phyloP scores from a whole-genome alignment of 2,888 invertebrate species.

The Bedellia somnulentella region DNA sequence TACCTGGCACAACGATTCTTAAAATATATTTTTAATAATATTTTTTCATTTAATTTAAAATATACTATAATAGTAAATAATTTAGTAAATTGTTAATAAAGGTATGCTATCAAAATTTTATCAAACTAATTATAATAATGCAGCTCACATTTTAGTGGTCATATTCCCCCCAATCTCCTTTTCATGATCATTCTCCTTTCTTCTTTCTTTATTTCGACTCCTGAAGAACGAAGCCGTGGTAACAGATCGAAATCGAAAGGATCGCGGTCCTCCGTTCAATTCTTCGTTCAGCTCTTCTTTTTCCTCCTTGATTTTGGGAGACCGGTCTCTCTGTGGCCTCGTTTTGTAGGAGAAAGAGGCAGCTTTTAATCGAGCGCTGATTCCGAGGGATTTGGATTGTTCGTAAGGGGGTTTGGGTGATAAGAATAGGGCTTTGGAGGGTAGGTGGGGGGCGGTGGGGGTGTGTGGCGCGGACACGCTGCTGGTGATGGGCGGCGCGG shows the following conservation, averaged over 20 bases:
- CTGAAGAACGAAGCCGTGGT: constrained; percentile 41
- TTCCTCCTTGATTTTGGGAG: constrained; percentile 26
- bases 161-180: constrained; percentile 25
- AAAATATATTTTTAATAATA: too few species aligned
- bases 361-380: constrained; percentile 29
- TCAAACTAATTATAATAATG: too few species aligned
- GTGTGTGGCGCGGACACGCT: constrained; percentile 47
- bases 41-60: too few species aligned
- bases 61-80: too few species aligned
- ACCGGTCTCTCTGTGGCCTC: constrained; percentile 25
- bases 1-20: too few species aligned
- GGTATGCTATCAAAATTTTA: too few species aligned
- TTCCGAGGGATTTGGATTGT: too few species aligned
- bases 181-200: constrained; percentile 17
- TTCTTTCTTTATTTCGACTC: constrained; percentile 23
- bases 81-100: too few species aligned
- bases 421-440: constrained; percentile 1
- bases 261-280: constrained; percentile 15
- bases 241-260: constrained; percentile 35
- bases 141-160: constrained; percentile 43
- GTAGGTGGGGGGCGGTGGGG: constrained; percentile 28
- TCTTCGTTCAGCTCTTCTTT: constrained; percentile 18
- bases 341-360: constrained; percentile 39
- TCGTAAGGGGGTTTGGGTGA: background rate
- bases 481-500: constrained; percentile 15